Base-by-base conservation (phyloP, 2,113 vertebrate genomes). In the Halichoerus grypus region DNA sequence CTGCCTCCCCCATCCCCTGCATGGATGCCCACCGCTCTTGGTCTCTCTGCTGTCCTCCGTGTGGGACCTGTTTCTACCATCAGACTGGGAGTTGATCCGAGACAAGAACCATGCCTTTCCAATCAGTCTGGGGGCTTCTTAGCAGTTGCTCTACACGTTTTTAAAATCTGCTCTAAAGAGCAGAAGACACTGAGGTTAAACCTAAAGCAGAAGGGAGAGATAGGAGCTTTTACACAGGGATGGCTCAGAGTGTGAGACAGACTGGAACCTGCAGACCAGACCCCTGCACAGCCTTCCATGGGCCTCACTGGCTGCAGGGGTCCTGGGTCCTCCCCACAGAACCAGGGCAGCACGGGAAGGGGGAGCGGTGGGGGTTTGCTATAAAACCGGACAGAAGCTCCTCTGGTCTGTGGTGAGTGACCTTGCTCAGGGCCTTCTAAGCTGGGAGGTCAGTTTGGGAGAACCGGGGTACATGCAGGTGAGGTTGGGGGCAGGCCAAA, bases 1-100 rank as follows among this genome's bases (percentile, higher is more conserved):
- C 5, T 4, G 65, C 22, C 5, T 0, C 0, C 4, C 0, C 1
- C 1, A 6, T 1, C 36, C 53, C 79, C 82, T 6, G 10, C 46
- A 2, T 1, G 0, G 14, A n/a, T 2, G 0, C 15, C 33, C 69
- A 1, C 31, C 36, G 10, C 36, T 39, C 63, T 63, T 51, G 12
- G 31, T 61, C 69, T 79, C 46, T 28, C n/a, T 55, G 49, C 46
- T 3, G 4, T 42, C 28, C 19, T 61, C 33, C 15, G 0, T 19
- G 63, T 21, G 0, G 22, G 80, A 79, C 24, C 0, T 57, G 72
- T 63, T 88, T 65, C 61, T 39, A 36, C 18, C 51, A 0, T 0
- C 42, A 69, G 57, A 16, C 19, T 14, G 13, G 59, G 51, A 55
- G 46, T 18, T 4, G 51, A 49, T 22, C n/a, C 39, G 59, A 77